A percentile compares a stretch with the other conserved stretches of the same genome.
Evolutionary conservation across 2,113 vertebrate genomes (phyloP).

Genomic region (Gymnobelideus leadbeateri): DNA sequence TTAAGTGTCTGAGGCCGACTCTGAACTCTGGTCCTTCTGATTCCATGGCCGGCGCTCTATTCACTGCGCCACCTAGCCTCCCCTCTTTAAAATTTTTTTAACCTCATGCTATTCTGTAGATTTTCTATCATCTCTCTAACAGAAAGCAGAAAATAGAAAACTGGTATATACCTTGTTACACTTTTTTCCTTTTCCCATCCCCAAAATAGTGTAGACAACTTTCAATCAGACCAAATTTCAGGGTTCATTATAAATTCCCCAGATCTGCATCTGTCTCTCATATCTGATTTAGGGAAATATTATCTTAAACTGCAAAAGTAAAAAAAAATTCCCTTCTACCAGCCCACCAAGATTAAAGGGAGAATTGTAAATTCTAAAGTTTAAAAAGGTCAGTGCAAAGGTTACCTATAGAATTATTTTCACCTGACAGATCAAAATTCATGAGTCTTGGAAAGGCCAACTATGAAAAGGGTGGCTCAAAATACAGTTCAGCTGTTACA

Average conservation of each 20-base stretch:
- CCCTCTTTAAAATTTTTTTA: too few species aligned
- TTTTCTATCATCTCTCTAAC: background rate
- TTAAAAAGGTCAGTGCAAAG: constrained; percentile 3
- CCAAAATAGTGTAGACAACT: background rate
- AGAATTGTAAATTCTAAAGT: background rate
- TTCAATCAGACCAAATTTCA: background rate
- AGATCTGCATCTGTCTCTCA: background rate
- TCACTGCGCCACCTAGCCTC: too few species aligned
- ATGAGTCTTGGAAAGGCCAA: background rate
- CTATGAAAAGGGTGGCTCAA: rapidly evolving
- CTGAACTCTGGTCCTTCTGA: too few species aligned
- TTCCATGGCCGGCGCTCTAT: too few species aligned
- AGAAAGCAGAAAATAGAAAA: background rate
- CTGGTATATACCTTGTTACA: background rate
- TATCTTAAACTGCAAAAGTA: background rate
- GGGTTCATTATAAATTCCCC: background rate
- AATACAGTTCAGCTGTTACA: background rate
- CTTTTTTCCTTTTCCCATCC: background rate
- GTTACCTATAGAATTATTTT: background rate
- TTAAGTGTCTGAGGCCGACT: too few species aligned
- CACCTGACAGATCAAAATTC: background rate
- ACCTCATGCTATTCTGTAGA: background rate
- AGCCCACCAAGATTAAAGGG: background rate
- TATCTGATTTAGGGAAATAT: background rate
- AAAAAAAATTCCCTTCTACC: background rate